phyloP scores from a whole-genome alignment of 2,888 invertebrate genomes.

The Coecobrya sp. region DNA sequence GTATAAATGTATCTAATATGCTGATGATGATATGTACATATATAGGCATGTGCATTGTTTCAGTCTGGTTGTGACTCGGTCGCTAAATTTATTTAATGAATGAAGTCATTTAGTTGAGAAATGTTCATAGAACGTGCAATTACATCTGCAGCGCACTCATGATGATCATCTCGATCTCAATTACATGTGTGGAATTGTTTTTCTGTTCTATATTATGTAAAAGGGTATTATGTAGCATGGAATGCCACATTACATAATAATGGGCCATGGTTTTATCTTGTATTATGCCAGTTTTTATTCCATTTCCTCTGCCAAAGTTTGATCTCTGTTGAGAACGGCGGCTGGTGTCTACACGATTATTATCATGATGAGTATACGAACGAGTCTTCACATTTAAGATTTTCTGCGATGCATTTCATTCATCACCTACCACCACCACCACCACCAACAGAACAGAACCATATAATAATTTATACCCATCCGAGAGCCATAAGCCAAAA shows the following conservation, averaged over 20 bases:
- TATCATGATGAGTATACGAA: constrained; percentile 31
- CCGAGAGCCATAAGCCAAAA: neutral
- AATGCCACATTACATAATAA: constrained; percentile 39
- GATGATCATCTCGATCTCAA: constrained; percentile 19
- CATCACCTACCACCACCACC: constrained; percentile 20
- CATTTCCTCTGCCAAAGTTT: constrained; percentile 8
- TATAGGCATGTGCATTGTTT: neutral
- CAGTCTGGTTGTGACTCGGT: constrained; percentile 26
- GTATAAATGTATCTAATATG: no score
- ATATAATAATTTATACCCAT: constrained; percentile 36
- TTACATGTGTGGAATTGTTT: constrained; percentile 26
- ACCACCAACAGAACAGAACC: neutral
- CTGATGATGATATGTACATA: neutral
- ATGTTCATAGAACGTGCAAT: constrained; percentile 40
- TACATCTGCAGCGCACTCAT: constrained; percentile 9
- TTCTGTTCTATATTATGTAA: neutral
- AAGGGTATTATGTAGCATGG: neutral
- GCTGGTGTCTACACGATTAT: constrained; percentile 45
- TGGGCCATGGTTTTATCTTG: constrained; percentile 52
- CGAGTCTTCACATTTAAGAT: constrained; percentile 3
- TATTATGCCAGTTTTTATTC: constrained; percentile 35
- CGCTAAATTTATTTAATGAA: constrained; percentile 46
- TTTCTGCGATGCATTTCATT: constrained; percentile 53
- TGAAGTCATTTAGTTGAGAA: constrained; percentile 29
- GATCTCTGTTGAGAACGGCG: constrained; percentile 26